Percentiles rank a stretch among this genome's conserved stretches.
These are phyloP conservation scores for Orthosia incerta DNA, from an alignment of 2,888 invertebrate species.

Conservation along the genomic window DNA sequence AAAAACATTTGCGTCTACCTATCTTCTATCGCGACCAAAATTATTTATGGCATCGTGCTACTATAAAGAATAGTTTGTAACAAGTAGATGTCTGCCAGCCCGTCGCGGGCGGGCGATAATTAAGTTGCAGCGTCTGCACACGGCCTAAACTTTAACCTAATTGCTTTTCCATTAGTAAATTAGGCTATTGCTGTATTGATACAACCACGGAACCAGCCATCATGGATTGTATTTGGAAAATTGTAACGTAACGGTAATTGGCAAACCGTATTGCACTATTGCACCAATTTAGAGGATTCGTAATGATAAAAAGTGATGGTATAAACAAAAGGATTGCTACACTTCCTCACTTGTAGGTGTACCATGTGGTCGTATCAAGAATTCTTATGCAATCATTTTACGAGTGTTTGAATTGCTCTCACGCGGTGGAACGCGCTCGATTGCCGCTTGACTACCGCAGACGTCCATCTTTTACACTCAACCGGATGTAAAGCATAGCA, in stretches of 20 bases:
- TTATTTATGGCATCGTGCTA: conserved; percentile 20
- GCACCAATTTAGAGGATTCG: conserved; percentile 63
- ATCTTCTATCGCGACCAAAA: conserved; percentile 26
- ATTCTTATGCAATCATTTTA: conserved; percentile 65
- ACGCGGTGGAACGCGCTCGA: conserved; percentile 27
- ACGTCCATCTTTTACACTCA: conserved; percentile 27
- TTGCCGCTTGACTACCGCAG: conserved; percentile 18
- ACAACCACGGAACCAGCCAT: not conserved
- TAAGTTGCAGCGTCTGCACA: conserved; percentile 41
- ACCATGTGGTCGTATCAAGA: conserved; percentile 53
- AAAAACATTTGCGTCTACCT: conserved; percentile 2
- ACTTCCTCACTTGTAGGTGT: conserved; percentile 51
- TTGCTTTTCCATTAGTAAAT: conserved; percentile 35
- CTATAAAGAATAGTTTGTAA: conserved; percentile 35
- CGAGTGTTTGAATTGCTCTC: conserved; percentile 57
- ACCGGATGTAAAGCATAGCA: conserved; percentile 37
- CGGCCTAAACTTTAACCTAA: conserved; percentile 28
- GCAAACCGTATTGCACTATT: conserved; percentile 60
- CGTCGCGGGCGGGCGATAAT: conserved; percentile 22
- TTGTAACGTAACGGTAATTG: conserved; percentile 40
- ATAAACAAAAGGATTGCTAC: conserved; percentile 64
- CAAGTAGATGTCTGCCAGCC: conserved; percentile 31
- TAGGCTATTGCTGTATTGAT: conserved; percentile 22
- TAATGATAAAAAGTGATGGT: conserved; percentile 53
- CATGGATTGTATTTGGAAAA: conserved; percentile 26